phyloP scores from a whole-genome alignment of 2,797 vertebrate species.

The Siniperca scherzeri region DNA sequence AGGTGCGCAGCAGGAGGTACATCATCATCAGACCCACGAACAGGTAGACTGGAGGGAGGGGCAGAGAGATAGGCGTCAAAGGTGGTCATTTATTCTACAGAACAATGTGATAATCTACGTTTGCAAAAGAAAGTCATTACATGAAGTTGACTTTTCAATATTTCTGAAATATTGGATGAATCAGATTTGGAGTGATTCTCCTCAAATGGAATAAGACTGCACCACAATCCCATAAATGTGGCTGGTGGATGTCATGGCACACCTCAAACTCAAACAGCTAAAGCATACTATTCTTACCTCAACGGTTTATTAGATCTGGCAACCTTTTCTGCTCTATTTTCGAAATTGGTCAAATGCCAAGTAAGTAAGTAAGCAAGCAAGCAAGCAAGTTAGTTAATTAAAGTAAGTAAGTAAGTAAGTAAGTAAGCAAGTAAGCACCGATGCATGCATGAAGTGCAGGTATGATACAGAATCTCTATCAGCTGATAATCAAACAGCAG shows the following conservation, averaged over 20 bases:
- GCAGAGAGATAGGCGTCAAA: background rate
- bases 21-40: constrained; percentile 89
- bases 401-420: too few relatives aligned
- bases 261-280: background rate
- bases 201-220: background rate
- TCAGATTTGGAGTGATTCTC: background rate
- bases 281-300: background rate
- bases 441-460: too few relatives aligned
- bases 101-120: background rate
- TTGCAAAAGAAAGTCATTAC: background rate
- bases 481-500: background rate
- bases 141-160: background rate
- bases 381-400: too few relatives aligned
- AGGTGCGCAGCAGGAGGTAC: constrained; percentile 90
- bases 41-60: constrained; percentile 82
- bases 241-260: background rate
- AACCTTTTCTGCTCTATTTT: background rate
- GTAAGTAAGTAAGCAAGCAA: background rate
- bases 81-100: background rate
- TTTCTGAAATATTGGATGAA: background rate
- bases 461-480: background rate
- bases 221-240: background rate
- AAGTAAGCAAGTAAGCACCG: too few relatives aligned
- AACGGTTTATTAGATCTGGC: background rate
- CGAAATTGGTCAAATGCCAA: background rate